Evolutionary conservation across 2,113 vertebrate genomes (phyloP).

Genomic region (Fregetta grallaria): DNA sequence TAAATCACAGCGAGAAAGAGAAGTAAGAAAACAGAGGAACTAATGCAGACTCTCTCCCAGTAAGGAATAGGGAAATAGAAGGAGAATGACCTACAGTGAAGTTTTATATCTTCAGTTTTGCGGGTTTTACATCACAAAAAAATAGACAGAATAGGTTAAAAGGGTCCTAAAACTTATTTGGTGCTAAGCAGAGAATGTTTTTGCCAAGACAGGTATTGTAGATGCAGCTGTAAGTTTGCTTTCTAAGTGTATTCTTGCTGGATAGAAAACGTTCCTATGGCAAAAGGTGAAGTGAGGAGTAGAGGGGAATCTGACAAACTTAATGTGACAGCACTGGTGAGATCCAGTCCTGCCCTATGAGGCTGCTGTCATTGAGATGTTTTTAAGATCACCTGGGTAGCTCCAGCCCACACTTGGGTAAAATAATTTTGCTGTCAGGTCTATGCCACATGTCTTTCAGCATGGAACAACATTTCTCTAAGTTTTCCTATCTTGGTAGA

Average conservation of each 20-base stretch:
- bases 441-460: not conserved
- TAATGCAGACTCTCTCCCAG: not conserved
- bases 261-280: not conserved
- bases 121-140: not conserved
- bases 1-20: not conserved
- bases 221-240: not conserved
- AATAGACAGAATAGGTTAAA: not conserved
- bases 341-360: not conserved
- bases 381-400: not conserved
- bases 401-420: not conserved
- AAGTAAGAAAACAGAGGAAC: not conserved
- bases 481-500: rapidly evolving
- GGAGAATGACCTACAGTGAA: not conserved
- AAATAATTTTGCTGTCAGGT: not conserved
- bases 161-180: not conserved
- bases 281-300: not conserved
- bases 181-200: not conserved
- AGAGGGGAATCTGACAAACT: not conserved
- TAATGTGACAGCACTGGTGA: not conserved
- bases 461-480: not conserved
- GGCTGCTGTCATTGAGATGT: not conserved
- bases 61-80: not conserved
- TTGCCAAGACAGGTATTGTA: not conserved
- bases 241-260: not conserved
- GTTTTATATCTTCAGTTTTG: not conserved